Evolutionary conservation across 2,888 invertebrate genomes (phyloP).

Genomic region (Megaustenia siamemsis): DNA sequence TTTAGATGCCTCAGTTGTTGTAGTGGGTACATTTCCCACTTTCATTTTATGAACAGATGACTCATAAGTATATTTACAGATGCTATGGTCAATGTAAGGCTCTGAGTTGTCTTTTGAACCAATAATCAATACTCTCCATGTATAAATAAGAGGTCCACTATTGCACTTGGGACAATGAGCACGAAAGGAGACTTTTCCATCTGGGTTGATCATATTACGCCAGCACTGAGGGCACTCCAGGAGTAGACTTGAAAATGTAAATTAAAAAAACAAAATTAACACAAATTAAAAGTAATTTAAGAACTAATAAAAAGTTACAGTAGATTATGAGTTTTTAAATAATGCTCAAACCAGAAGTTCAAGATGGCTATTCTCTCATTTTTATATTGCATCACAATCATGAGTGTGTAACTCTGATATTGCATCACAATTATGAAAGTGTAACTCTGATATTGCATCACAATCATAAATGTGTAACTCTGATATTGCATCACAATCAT

Average conservation of each 20-base stretch:
- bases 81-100: slow-evolving; percentile 40
- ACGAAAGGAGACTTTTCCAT: slow-evolving; percentile 68
- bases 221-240: slow-evolving; percentile 68
- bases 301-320: too few relatives aligned
- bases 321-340: too few relatives aligned
- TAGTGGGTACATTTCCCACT: neutral
- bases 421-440: too few relatives aligned
- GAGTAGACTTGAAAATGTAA: slow-evolving; percentile 61
- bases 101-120: neutral
- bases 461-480: too few relatives aligned
- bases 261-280: neutral
- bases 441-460: too few relatives aligned
- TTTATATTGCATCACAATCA: too few relatives aligned
- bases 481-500: too few relatives aligned
- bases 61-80: slow-evolving; percentile 66
- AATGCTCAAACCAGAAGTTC: too few relatives aligned
- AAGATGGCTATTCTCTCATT: too few relatives aligned
- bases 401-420: too few relatives aligned
- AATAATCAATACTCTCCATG: slow-evolving; percentile 63
- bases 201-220: slow-evolving; percentile 65
- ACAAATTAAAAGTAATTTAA: too few relatives aligned
- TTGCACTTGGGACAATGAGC: slow-evolving; percentile 64
- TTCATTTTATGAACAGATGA: slow-evolving; percentile 55
- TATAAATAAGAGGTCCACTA: slow-evolving; percentile 57
- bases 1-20: neutral